phyloP scores from a whole-genome alignment of 2,113 vertebrate genomes.

The Bos javanicus region DNA sequence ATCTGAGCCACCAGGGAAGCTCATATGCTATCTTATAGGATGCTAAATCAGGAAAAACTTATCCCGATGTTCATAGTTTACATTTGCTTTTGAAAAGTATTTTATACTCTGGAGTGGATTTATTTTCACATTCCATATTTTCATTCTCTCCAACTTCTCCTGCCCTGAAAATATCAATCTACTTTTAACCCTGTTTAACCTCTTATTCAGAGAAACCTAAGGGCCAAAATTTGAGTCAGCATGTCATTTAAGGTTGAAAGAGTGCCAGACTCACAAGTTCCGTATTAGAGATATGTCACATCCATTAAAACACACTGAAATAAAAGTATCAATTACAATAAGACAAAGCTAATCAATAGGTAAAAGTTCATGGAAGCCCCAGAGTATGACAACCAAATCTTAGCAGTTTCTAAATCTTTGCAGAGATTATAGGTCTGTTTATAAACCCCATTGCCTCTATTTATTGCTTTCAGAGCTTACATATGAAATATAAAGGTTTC shows the following conservation, averaged over 20 bases:
- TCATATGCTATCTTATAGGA: background rate
- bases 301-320: background rate
- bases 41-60: background rate
- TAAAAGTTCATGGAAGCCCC: background rate
- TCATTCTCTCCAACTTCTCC: background rate
- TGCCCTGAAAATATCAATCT: background rate
- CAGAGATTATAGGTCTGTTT: background rate
- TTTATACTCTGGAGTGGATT: background rate
- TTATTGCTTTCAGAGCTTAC: background rate
- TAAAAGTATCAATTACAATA: background rate
- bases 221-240: background rate
- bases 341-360: background rate
- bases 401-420: background rate
- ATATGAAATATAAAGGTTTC: background rate
- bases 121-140: background rate
- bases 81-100: background rate
- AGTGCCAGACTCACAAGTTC: background rate
- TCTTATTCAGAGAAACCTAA: background rate
- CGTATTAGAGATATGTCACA: background rate
- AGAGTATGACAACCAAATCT: background rate
- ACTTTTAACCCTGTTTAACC: background rate
- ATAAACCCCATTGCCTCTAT: background rate
- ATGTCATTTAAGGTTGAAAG: background rate
- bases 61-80: background rate
- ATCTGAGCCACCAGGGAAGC: background rate